Conservation (phyloP, 2,888 invertebrate species). For the Ichneumon xanthorius region DNA sequence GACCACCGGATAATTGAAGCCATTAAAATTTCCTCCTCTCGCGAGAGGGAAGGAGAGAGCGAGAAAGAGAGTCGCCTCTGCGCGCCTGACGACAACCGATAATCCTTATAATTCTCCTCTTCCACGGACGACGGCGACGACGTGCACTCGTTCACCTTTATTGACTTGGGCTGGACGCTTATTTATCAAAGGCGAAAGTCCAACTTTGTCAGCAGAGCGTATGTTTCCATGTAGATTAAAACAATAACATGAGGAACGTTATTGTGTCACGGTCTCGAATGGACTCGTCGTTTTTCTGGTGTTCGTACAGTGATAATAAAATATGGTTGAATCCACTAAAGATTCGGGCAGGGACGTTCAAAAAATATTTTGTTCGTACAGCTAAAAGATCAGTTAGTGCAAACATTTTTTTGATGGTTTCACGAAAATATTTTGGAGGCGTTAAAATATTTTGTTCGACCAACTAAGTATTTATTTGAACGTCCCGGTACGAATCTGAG, state of each 20-base stretch:
- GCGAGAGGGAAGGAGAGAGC: conserved; percentile 20
- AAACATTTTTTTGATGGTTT: too few relatives aligned
- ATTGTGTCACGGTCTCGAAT: conserved; percentile 13
- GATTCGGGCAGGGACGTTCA: too few relatives aligned
- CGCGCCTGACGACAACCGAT: conserved; percentile 53
- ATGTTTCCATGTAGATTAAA: background rate
- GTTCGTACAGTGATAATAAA: too few relatives aligned
- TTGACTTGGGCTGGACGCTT: background rate
- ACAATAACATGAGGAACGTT: background rate
- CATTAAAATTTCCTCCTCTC: conserved; percentile 72
- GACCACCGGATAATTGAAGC: conserved; percentile 73
- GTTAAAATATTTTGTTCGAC: too few relatives aligned
- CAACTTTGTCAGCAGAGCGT: background rate
- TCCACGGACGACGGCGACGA: conserved; percentile 48
- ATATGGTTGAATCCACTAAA: too few relatives aligned
- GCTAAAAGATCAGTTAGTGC: too few relatives aligned
- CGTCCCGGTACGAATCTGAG: too few relatives aligned
- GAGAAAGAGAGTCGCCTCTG: conserved; percentile 20
- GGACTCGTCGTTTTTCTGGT: conserved; percentile 2
- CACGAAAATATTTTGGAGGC: too few relatives aligned
- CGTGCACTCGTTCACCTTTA: conserved; percentile 31
- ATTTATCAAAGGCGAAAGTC: background rate
- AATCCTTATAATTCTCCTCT: conserved; percentile 64
- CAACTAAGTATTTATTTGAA: too few relatives aligned
- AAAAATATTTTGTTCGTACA: too few relatives aligned